Evolutionary conservation across 1,140 invertebrate species (phyloP), one percentile per base, ranked within the genome.

Genomic region (Scaptomyza graminum): DNA sequence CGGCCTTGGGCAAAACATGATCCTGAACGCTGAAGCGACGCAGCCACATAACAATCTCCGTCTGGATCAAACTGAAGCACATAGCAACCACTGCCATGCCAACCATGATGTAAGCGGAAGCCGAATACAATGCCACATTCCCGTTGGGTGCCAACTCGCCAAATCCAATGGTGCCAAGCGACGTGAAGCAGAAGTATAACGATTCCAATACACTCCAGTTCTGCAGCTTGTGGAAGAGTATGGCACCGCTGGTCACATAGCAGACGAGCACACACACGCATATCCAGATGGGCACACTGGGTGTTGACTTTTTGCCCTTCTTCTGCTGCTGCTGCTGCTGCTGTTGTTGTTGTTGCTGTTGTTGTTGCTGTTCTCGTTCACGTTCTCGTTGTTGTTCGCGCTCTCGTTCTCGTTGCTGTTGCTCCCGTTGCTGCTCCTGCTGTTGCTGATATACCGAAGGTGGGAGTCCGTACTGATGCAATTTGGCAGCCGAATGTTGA

Each of bases 41-140:
- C 82, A 95, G 92, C 79, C 94, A 93, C 61, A 93, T 91, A 63
- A 96, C 94, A 76, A 98, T 95, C 92, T 99, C 97, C 81, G 98
- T 97, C 92, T 99, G 97, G 67, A 99, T 97, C 47, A 99, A 93
- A 91, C 97, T 98, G 92, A 98, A 99, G 92, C 97, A 98, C 96
- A 99, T 99, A 13, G 98, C 98, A 65, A 99, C 95, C 56, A 99
- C 94, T 5, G 98, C 97, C 94, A 99, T 97, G 13, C 98, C 98
- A 44, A 98, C 94, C 25, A 99, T 93, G 49, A 99, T 96, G 91
- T 99, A 99, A 50, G 94, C 94, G 78, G 93, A 95, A 85, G 94
- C 94, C 12, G 95, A 95, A 54, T 96, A 94, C 69, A 95, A 92
- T 5, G 94, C 96, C 8, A 92, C 4, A 0, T 78, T 69, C 6